A percentile compares a stretch with the other conserved stretches of the same genome.
Evolutionary conservation across 2,113 vertebrate species (phyloP).

Genomic region (Puma concolor): DNA sequence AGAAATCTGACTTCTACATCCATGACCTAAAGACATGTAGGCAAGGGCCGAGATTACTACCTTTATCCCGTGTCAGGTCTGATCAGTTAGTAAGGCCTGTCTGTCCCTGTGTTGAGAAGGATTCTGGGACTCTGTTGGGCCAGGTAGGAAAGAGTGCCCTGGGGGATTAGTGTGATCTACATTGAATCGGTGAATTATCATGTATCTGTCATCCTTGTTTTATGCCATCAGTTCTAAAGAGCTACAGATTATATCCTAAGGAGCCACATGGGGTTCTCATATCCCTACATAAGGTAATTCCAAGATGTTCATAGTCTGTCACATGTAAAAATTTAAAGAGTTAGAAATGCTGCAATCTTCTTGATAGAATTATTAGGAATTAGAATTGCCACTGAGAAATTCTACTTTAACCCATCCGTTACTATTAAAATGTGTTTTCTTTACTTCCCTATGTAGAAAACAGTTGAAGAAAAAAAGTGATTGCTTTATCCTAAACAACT

Average conservation of each 20-base stretch:
- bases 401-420: not conserved
- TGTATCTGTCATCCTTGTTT: not conserved
- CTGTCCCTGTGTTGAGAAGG: not conserved
- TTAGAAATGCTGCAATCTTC: not conserved
- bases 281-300: not conserved
- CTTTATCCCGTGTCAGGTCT: not conserved
- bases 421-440: not conserved
- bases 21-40: not conserved
- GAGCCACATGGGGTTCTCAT: not conserved
- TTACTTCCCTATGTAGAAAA: not conserved
- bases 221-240: not conserved
- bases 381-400: not conserved
- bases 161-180: not conserved
- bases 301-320: not conserved
- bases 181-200: not conserved
- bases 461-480: not conserved
- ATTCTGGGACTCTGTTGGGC: not conserved
- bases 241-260: not conserved
- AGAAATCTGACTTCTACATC: not conserved
- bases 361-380: not conserved
- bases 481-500: constrained; percentile 43
- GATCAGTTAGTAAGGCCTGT: not conserved
- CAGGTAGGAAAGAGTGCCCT: not conserved
- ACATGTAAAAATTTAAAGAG: not conserved
- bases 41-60: not conserved